Evolutionary conservation across 2,113 vertebrate genomes (phyloP).

Genomic region (Anhinga anhinga): DNA sequence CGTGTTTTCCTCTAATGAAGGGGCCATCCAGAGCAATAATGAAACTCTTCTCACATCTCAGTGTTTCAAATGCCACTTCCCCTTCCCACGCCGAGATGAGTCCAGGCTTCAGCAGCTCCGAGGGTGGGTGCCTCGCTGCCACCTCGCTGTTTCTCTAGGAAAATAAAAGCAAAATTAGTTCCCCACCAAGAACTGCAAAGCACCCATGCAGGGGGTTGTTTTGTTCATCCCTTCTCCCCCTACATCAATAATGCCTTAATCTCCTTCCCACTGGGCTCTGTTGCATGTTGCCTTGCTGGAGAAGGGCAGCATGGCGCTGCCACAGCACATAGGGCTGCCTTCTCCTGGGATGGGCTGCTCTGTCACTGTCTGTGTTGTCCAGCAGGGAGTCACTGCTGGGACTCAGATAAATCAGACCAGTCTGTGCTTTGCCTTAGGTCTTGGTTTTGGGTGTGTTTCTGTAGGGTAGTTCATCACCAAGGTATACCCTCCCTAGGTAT

Average conservation of each 20-base stretch:
- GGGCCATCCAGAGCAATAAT: constrained; percentile 50
- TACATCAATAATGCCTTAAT: constrained; percentile 14
- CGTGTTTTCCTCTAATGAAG: constrained; percentile 36
- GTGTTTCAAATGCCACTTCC: constrained; percentile 17
- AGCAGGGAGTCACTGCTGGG: background rate
- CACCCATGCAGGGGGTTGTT: background rate
- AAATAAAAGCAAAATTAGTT: constrained; percentile 54
- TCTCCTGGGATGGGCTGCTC: background rate
- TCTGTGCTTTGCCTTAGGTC: background rate
- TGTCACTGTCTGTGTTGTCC: background rate
- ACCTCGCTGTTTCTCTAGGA: background rate
- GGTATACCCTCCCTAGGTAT: background rate
- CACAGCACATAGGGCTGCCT: background rate
- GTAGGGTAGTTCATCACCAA: background rate
- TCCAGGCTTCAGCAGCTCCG: background rate
- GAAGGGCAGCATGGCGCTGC: background rate
- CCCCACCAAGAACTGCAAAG: background rate
- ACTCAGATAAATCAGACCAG: background rate
- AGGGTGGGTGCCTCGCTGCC: background rate
- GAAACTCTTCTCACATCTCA: constrained; percentile 31
- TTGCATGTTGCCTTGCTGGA: rapidly evolving
- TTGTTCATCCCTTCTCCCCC: background rate
- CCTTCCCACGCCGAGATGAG: background rate
- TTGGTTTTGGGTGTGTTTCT: background rate
- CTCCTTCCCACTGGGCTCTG: background rate